These are phyloP conservation scores for Orius insidiosus DNA, from an alignment of 1,140 invertebrate species.

Conservation along the genomic window DNA sequence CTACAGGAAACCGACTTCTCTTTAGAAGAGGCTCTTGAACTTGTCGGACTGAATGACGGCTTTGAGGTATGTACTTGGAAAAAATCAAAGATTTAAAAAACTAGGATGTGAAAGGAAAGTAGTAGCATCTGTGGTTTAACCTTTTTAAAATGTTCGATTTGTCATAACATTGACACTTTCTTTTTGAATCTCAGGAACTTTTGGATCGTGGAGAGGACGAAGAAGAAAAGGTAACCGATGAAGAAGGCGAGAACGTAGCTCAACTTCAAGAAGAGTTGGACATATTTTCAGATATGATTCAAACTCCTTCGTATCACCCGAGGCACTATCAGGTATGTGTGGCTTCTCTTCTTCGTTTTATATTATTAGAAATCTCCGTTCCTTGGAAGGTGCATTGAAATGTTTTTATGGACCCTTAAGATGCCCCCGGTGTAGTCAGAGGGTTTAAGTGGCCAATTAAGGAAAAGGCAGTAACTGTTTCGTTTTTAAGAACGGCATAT, in stretches of 20 bases:
- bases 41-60: conserved; percentile 48
- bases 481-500: no score
- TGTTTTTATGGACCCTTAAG: no score
- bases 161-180: not conserved
- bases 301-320: conserved; percentile 42
- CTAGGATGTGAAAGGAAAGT: no score
- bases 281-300: conserved; percentile 40
- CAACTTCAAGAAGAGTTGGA: conserved; percentile 28
- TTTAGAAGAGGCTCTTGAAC: conserved; percentile 51
- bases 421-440: no score
- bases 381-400: no score
- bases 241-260: conserved; percentile 5
- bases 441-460: no score
- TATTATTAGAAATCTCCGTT: no score
- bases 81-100: no score
- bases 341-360: no score
- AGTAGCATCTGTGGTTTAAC: not conserved
- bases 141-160: not conserved
- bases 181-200: not conserved
- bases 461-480: no score
- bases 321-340: conserved; percentile 34
- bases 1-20: conserved; percentile 28
- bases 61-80: conserved; percentile 10
- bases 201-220: conserved; percentile 5
- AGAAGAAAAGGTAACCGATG: not conserved